Percentiles rank a stretch among this genome's conserved stretches.
Evolutionary conservation across 2,888 invertebrate genomes (phyloP).

Genomic region (Scrobipalpa atriplicella): DNA sequence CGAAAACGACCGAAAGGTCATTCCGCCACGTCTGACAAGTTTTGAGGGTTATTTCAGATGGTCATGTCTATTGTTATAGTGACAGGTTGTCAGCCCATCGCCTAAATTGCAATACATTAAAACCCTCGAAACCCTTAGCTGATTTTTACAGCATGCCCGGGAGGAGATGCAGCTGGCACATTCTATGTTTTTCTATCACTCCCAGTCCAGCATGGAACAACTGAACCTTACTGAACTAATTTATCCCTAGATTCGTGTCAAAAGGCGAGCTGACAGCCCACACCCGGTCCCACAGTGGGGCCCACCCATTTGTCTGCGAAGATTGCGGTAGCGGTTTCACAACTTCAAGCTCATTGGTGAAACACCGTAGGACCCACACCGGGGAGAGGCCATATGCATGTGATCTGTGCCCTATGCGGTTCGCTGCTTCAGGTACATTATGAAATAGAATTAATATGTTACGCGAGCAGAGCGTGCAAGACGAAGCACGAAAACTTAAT

Average conservation of each 20-base stretch:
- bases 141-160: too few species aligned
- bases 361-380: conserved; percentile 82
- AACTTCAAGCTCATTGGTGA: conserved; percentile 82
- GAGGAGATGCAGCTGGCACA: too few species aligned
- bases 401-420: conserved; percentile 81
- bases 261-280: conserved; percentile 82
- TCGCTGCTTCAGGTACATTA: conserved; percentile 65
- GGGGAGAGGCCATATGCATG: conserved; percentile 84
- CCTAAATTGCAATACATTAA: too few species aligned
- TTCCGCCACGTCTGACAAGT: too few species aligned
- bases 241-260: conserved; percentile 66
- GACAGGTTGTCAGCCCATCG: too few species aligned
- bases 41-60: too few species aligned
- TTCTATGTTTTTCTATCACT: neutral
- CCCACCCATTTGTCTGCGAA: conserved; percentile 83
- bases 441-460: too few species aligned
- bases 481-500: too few species aligned
- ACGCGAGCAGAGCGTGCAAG: too few species aligned
- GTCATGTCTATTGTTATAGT: too few species aligned
- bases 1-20: too few species aligned
- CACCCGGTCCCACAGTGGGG: conserved; percentile 82
- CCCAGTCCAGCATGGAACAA: conserved; percentile 20
- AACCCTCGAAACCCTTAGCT: too few species aligned
- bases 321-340: conserved; percentile 82
- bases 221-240: neutral